Conservation (phyloP, 2,113 vertebrate genomes). For the Myotis lucifugus region DNA sequence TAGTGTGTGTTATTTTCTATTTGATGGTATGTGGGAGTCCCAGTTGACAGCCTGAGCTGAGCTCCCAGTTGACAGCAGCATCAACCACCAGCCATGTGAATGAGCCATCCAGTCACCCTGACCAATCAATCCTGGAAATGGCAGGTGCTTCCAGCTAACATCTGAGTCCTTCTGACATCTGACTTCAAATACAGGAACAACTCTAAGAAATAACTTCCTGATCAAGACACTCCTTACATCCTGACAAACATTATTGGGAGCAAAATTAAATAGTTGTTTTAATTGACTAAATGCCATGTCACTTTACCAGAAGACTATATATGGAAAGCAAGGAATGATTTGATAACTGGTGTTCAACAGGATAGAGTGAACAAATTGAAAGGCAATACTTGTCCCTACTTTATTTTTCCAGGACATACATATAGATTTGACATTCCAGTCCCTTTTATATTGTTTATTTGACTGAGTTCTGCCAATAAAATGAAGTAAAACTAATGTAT, state of each 20-base stretch:
- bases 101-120: not conserved
- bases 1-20: not conserved
- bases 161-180: not conserved
- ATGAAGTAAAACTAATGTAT: not conserved
- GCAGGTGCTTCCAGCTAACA: not conserved
- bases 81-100: not conserved
- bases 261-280: not conserved
- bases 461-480: not conserved
- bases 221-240: not conserved
- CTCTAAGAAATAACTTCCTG: not conserved
- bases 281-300: not conserved
- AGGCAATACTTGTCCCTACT: no score
- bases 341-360: not conserved
- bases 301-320: not conserved
- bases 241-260: not conserved
- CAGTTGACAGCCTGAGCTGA: not conserved
- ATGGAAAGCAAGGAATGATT: not conserved
- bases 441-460: not conserved
- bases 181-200: not conserved
- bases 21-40: no score
- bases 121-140: not conserved
- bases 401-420: not conserved
- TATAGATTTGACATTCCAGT: not conserved
- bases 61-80: not conserved
- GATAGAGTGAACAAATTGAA: not conserved